Percentiles rank a stretch among this genome's conserved stretches.
Evolutionary conservation across 64 coral and sea anemone species (phyloP).

Genomic region (Trachythela sp.): DNA sequence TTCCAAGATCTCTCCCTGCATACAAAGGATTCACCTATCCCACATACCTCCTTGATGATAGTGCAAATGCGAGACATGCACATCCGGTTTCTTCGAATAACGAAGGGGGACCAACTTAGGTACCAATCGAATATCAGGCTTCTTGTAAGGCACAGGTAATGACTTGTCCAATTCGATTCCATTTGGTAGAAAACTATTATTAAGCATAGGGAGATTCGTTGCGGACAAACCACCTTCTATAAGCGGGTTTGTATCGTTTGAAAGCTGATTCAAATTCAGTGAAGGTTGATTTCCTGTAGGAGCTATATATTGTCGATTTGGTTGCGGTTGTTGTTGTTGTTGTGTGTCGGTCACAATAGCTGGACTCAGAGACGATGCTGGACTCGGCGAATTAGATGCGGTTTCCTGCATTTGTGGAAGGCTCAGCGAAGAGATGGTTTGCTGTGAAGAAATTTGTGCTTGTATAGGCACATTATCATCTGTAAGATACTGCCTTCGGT

Average conservation of each 20-base stretch:
- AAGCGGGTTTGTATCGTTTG: not conserved
- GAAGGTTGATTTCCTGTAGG: no score
- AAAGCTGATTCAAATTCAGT: not conserved
- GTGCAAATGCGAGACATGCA: not conserved
- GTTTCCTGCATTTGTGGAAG: no score
- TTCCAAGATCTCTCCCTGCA: no score
- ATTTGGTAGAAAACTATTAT: not conserved
- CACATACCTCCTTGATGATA: not conserved
- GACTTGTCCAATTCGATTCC: not conserved
- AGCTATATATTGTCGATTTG: no score
- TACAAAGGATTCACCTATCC: no score
- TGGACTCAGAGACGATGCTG: no score
- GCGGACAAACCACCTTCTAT: not conserved
- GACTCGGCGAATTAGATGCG: no score
- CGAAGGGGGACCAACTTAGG: not conserved
- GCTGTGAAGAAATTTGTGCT: not conserved
- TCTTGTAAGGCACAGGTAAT: not conserved
- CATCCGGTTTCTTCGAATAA: constrained; percentile 11
- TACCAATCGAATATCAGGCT: constrained; percentile 4
- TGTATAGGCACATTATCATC: not conserved
- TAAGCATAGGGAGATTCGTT: not conserved
- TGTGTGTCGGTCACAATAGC: no score
- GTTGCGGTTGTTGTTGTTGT: no score
- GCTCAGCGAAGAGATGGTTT: not conserved
- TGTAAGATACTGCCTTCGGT: not conserved